phyloP scores from a whole-genome alignment of 2,888 invertebrate species.

The Rotaria macrura region DNA sequence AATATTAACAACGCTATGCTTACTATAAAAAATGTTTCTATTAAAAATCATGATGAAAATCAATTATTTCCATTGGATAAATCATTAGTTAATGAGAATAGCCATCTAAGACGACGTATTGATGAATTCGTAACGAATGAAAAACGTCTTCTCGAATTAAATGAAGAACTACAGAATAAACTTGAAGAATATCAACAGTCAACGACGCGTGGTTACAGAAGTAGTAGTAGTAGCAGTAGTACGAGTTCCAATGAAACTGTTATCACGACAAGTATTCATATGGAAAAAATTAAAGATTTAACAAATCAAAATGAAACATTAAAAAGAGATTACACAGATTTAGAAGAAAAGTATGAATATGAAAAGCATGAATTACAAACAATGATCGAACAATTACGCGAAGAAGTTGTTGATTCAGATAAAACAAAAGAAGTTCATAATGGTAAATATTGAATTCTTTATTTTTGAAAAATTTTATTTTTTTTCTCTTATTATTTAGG shows the following conservation, averaged over 20 bases:
- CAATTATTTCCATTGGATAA: too few relatives aligned
- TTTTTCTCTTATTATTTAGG: background rate
- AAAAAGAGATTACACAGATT: background rate
- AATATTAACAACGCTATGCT: background rate
- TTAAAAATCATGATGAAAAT: background rate
- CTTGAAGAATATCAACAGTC: background rate
- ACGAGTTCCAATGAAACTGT: background rate
- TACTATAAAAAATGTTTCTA: background rate
- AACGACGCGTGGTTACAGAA: background rate
- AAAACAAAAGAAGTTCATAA: background rate
- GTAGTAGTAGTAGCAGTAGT: background rate
- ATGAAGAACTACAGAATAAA: background rate
- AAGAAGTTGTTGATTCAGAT: background rate
- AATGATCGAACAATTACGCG: constrained; percentile 7
- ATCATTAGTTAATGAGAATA: background rate
- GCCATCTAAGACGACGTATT: background rate
- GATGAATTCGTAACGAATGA: background rate
- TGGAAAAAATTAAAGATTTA: background rate
- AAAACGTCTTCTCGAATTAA: background rate
- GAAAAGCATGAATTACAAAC: constrained; percentile 14
- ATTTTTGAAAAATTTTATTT: too few relatives aligned
- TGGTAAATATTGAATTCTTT: too few relatives aligned
- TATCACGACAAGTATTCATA: background rate
- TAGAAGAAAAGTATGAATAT: constrained; percentile 15
- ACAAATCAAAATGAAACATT: background rate